Evolutionary conservation across 2,888 invertebrate species (phyloP).

Genomic region (Allophyes oxyacanthae): DNA sequence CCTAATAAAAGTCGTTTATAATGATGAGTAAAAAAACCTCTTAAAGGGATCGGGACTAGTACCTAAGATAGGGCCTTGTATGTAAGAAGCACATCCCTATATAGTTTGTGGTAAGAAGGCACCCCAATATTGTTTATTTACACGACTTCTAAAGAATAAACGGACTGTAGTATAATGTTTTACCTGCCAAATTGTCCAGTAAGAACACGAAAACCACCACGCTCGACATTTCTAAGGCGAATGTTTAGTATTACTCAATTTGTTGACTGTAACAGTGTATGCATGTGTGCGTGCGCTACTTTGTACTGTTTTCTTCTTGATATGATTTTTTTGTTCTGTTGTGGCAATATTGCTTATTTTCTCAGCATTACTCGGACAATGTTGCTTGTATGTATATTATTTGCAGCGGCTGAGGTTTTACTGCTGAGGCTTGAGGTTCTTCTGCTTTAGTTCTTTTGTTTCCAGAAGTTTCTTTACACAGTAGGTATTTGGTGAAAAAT

Average conservation of each 20-base stretch:
- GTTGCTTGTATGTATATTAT: not conserved
- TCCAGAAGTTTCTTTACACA: no score
- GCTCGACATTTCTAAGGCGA: conserved; percentile 52
- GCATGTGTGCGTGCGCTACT: conserved; percentile 2
- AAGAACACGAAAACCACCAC: conserved; percentile 65
- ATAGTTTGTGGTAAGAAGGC: no score
- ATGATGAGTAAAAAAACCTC: no score
- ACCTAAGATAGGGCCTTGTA: no score
- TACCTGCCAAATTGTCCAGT: conserved; percentile 65
- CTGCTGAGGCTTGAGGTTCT: no score
- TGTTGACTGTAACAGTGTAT: not conserved
- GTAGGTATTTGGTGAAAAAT: not conserved
- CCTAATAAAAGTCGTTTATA: no score
- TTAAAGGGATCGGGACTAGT: no score
- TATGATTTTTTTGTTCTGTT: not conserved
- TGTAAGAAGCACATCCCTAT: no score
- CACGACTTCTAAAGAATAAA: no score
- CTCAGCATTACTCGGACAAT: not conserved
- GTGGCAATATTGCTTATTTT: not conserved
- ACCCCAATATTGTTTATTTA: no score
- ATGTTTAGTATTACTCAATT: conserved; percentile 20
- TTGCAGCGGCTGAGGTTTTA: not conserved
- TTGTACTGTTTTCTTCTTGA: conserved; percentile 5
- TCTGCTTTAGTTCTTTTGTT: no score
- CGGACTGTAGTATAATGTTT: not conserved